Evolutionary conservation across 1,140 invertebrate species (phyloP).

Genomic region (Scylla paramamosain): DNA sequence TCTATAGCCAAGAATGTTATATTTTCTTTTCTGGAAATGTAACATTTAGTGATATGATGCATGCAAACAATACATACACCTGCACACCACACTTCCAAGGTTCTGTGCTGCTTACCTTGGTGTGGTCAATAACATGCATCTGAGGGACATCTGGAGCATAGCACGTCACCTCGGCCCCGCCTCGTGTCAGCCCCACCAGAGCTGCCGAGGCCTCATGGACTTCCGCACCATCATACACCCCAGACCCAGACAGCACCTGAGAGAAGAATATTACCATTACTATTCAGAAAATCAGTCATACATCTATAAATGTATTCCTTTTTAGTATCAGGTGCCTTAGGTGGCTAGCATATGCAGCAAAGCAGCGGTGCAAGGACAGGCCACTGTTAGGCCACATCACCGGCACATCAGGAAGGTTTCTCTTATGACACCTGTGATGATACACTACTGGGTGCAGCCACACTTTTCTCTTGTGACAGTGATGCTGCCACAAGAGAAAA

Average conservation of each 20-base stretch:
- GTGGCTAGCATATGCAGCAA: no score
- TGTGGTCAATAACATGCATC: conserved; percentile 83
- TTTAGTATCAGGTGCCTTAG: no score
- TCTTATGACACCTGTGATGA: no score
- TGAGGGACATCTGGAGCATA: conserved; percentile 84
- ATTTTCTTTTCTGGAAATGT: no score
- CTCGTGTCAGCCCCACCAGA: conserved; percentile 82
- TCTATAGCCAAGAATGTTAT: background rate
- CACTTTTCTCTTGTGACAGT: no score
- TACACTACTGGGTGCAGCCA: no score
- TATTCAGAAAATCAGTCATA: background rate
- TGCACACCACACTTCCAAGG: background rate
- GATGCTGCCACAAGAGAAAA: no score
- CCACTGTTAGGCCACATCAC: no score
- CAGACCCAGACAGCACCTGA: conserved; percentile 84
- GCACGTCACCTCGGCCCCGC: conserved; percentile 81
- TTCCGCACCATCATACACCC: conserved; percentile 85
- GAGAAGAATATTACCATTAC: background rate
- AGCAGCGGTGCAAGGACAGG: no score
- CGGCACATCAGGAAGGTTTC: no score
- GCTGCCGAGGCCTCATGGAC: conserved; percentile 83
- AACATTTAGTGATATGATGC: no score
- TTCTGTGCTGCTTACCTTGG: conserved; percentile 77
- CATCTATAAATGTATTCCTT: background rate
- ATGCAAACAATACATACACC: background rate